These are phyloP conservation scores for Macrosiphum euphorbiae DNA, from an alignment of 2,888 invertebrate species.

Conservation along the genomic window DNA sequence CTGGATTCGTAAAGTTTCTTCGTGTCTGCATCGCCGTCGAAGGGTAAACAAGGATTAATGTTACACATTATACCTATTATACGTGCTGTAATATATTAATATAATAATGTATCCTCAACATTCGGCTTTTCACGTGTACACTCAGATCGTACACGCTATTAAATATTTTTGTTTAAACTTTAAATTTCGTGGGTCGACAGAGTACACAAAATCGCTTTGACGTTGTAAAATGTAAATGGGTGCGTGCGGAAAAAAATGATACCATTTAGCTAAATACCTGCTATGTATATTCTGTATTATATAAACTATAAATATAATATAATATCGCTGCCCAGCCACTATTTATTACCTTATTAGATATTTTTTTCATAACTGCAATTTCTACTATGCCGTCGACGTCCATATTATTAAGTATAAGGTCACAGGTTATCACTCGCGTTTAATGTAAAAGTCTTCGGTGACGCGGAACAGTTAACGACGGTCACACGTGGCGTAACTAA, in stretches of 20 bases:
- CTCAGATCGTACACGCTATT: not conserved
- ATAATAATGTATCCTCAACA: not conserved
- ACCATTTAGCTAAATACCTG: not conserved
- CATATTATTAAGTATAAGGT: not conserved
- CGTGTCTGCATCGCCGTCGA: not conserved
- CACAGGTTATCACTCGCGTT: not conserved
- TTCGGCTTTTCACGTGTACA: not conserved
- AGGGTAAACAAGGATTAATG: not conserved
- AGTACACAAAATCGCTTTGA: not conserved
- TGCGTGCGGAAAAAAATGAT: not conserved
- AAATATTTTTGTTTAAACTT: not conserved
- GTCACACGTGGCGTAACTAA: not conserved
- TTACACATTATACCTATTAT: not conserved
- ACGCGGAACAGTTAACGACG: not conserved
- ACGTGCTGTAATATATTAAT: not conserved
- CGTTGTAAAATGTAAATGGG: not conserved
- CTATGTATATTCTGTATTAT: not conserved
- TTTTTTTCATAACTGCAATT: not conserved
- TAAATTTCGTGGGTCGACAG: not conserved
- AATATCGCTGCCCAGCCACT: not conserved
- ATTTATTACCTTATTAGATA: too few species aligned
- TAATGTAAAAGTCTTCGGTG: not conserved
- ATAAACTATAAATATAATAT: not conserved
- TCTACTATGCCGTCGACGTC: not conserved
- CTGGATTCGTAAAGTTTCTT: not conserved